These are phyloP conservation scores for Adela reaumurella DNA, from an alignment of 2,888 invertebrate species.

Conservation along the genomic window DNA sequence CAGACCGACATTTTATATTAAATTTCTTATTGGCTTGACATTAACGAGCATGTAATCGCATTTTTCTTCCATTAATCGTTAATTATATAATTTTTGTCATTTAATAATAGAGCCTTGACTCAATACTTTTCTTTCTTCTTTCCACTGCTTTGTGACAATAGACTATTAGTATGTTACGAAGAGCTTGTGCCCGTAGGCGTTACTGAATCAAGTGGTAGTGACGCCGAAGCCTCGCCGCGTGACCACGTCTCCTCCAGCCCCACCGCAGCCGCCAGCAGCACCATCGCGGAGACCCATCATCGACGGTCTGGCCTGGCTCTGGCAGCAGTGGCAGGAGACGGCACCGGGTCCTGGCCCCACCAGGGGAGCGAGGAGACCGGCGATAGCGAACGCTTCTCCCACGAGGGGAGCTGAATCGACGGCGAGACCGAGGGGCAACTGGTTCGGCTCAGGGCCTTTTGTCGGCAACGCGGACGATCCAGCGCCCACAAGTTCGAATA, in stretches of 20 bases:
- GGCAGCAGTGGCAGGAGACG: conserved; percentile 58
- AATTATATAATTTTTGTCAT: too few species aligned
- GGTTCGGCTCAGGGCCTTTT: conserved; percentile 51
- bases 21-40: too few species aligned
- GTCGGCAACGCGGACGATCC: conserved; percentile 44
- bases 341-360: conserved; percentile 27
- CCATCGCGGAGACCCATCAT: conserved; percentile 43
- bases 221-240: conserved; percentile 45
- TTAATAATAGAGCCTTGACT: too few species aligned
- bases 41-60: too few species aligned
- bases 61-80: too few species aligned
- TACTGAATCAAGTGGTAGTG: conserved; percentile 57
- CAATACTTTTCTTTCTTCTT: conserved; percentile 11
- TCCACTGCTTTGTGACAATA: too few species aligned
- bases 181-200: conserved; percentile 30
- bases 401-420: conserved; percentile 23
- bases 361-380: conserved; percentile 14
- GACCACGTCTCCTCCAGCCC: conserved; percentile 28
- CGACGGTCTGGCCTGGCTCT: conserved; percentile 56
- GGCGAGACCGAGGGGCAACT: conserved; percentile 31
- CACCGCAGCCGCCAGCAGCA: conserved; percentile 34
- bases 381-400: conserved; percentile 18
- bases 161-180: too few species aligned
- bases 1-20: too few species aligned
- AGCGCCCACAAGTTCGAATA: conserved; percentile 25